Evolutionary conservation across 2,797 vertebrate genomes (phyloP).

Genomic region (Phataginus tetradactyla): DNA sequence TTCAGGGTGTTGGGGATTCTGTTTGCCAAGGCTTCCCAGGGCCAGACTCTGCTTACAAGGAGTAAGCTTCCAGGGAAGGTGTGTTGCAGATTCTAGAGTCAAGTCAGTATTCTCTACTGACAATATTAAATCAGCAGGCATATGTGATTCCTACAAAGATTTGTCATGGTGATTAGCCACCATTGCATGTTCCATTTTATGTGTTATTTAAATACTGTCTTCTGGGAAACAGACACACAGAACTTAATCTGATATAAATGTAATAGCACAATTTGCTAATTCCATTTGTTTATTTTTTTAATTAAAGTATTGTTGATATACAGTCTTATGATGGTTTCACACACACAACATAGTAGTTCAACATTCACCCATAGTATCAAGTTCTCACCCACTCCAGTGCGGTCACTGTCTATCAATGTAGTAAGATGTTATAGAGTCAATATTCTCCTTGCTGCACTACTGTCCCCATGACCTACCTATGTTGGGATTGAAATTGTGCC

Average conservation of each 20-base stretch:
- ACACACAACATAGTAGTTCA: no score
- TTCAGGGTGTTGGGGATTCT: not conserved
- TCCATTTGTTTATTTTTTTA: not conserved
- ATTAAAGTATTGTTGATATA: no score
- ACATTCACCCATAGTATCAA: no score
- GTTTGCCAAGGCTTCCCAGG: not conserved
- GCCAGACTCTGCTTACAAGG: not conserved
- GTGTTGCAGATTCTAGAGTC: not conserved
- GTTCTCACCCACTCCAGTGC: no score
- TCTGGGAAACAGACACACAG: conserved; percentile 20
- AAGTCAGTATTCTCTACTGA: not conserved
- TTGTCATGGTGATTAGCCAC: not conserved
- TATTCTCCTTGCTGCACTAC: no score
- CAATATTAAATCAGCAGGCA: not conserved
- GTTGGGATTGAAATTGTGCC: no score
- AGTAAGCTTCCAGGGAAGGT: not conserved
- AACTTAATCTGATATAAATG: not conserved
- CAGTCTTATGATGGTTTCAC: no score
- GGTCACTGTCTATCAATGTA: no score
- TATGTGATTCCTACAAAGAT: not conserved
- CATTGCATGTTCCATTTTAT: not conserved
- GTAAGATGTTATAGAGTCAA: no score
- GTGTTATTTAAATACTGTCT: conserved; percentile 8
- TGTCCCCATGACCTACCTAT: no score
- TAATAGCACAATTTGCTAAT: conserved; percentile 21